These are phyloP conservation scores for Amphilophus citrinellus DNA, from an alignment of 2,113 vertebrate genomes.

Conservation along the genomic window DNA sequence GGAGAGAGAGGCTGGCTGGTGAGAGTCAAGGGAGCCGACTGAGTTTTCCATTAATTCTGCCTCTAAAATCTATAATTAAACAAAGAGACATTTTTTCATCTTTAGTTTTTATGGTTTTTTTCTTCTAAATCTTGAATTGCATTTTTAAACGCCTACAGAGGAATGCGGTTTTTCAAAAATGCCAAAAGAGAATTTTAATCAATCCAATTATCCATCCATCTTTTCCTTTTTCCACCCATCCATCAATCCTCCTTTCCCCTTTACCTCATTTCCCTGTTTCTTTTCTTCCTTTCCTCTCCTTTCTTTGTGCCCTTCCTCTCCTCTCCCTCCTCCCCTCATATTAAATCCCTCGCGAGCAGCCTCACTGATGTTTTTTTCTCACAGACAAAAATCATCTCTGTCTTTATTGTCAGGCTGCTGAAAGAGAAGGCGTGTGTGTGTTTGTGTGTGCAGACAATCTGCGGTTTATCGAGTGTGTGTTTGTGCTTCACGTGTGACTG, in stretches of 20 bases:
- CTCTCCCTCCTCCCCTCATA: slow-evolving; percentile 44
- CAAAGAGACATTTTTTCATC: slow-evolving; percentile 37
- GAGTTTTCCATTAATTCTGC: slow-evolving; percentile 59
- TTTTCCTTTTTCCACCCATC: neutral
- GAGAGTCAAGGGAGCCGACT: slow-evolving; percentile 40
- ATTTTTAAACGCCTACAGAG: slow-evolving; percentile 3
- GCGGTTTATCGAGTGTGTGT: slow-evolving; percentile 22
- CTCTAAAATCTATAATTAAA: slow-evolving; percentile 66
- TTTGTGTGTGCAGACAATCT: slow-evolving; percentile 1
- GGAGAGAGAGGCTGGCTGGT: slow-evolving; percentile 11
- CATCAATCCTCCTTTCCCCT: neutral
- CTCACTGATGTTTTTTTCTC: slow-evolving; percentile 42
- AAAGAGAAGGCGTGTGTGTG: slow-evolving; percentile 35
- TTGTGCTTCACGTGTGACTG: slow-evolving; percentile 13
- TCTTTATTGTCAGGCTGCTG: slow-evolving; percentile 63
- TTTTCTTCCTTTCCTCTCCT: neutral
- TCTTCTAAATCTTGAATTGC: neutral
- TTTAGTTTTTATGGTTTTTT: slow-evolving; percentile 15
- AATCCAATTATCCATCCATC: slow-evolving; percentile 15
- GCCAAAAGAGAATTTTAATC: slow-evolving; percentile 18
- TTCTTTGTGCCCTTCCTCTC: slow-evolving; percentile 23
- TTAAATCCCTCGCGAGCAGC: slow-evolving; percentile 63
- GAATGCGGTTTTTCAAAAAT: slow-evolving; percentile 2
- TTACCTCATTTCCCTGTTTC: neutral
- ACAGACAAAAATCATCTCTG: slow-evolving; percentile 66